phyloP scores from a whole-genome alignment of 2,797 vertebrate genomes.

The Enteromius mattozi region DNA sequence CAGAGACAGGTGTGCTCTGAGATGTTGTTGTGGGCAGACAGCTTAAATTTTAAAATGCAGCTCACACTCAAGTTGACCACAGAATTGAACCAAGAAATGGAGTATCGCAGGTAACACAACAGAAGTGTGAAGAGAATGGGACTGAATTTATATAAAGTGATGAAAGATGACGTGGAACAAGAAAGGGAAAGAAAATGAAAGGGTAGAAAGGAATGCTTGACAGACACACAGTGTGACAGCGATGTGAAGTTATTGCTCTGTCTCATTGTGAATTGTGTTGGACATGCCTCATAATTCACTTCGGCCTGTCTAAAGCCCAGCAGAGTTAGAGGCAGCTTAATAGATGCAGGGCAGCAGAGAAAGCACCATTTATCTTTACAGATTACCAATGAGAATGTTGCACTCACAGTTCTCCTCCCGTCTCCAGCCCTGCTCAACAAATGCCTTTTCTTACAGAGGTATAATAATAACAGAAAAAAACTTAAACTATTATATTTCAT shows the following conservation, averaged over 20 bases:
- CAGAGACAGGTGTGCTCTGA: conserved; percentile 54
- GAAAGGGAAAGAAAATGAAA: conserved; percentile 33
- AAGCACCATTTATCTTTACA: conserved; percentile 35
- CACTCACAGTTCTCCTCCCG: conserved; percentile 5
- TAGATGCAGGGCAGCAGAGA: conserved; percentile 43
- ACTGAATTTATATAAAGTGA: neutral
- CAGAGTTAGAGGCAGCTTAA: conserved; percentile 38
- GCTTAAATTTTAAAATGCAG: conserved; percentile 73
- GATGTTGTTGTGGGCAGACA: conserved; percentile 55
- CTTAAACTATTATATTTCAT: neutral
- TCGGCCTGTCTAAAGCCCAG: conserved; percentile 40
- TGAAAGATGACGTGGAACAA: conserved; percentile 24
- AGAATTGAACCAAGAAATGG: conserved; percentile 32
- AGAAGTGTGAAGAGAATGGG: conserved; percentile 48
- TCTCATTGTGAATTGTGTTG: conserved; percentile 43
- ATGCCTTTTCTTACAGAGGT: neutral
- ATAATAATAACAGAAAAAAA: neutral
- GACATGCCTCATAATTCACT: conserved; percentile 50
- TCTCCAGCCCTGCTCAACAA: neutral
- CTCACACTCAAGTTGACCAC: conserved; percentile 69
- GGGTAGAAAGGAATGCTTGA: conserved; percentile 17
- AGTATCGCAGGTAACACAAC: neutral
- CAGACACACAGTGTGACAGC: conserved; percentile 27
- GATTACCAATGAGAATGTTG: conserved; percentile 16
- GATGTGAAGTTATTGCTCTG: conserved; percentile 46